Base-by-base conservation (phyloP, 2,797 vertebrate genomes). In the Sebastes hopkinsi region DNA sequence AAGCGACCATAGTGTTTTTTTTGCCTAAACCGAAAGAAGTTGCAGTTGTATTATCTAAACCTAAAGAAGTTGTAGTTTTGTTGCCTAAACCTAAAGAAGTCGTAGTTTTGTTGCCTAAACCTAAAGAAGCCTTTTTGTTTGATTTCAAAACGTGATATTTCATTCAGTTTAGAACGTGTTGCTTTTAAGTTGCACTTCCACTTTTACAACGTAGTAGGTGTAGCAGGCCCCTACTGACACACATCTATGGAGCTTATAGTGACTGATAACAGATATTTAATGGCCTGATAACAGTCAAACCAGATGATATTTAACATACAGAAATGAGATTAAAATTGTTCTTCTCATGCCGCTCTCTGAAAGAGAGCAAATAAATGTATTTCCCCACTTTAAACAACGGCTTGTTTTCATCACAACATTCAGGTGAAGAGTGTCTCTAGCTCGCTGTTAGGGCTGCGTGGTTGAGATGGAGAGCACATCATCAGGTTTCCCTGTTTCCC, bases 71-170 rank as follows among this genome's bases (percentile, higher is more conserved):
- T 3, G 30, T 32, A 32, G 30, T 32, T 32, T 36, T 36, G 0
- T 36, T 36, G 34, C 1, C 12, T 38, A 13, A 38, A 38, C 36
- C 32, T 0, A 36, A 36, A 36, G 1, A 36, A 38, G 4, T 38
- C 0, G 36, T 36, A 36, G 36, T 36, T 36, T 36, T 36, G 2
- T 3, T 36, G 36, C 2, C 12, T 2, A 13, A 38, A 13, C 36
- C 13, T 38, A 42, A 42, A 14, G 5, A 42, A 0, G 13, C 42
- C 14, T 3, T 46, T 46, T 46, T 46, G 42, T 46, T 46, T 46
- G 14, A 1, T 0, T 46, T 46, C 42, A 46, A 46, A 46, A 46
- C 3, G 0, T 46, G 42, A 46, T 0, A 1, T 46, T 46, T 46
- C 42, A 46, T 46, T 46, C 42, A 46, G 42, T 46, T 46, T 16